phyloP scores from a whole-genome alignment of 2,888 invertebrate genomes.

The Boloria euphrosyne region DNA sequence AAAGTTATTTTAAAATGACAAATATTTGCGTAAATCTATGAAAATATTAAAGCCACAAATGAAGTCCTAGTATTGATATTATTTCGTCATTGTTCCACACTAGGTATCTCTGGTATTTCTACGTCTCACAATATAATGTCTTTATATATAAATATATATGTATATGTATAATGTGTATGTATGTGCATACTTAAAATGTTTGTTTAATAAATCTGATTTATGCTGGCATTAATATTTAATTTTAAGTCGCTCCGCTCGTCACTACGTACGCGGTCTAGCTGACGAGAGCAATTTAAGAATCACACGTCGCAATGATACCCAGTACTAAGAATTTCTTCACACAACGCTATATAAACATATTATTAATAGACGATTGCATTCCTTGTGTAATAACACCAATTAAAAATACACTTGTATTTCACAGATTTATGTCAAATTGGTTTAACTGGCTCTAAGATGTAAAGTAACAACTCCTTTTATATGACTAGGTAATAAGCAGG shows the following conservation, averaged over 20 bases:
- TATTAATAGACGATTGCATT: not conserved
- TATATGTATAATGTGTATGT: no score
- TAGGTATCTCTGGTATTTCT: no score
- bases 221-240: not conserved
- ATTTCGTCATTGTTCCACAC: no score
- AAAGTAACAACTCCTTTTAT: not conserved
- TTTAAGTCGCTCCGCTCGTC: constrained; percentile 36
- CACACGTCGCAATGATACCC: constrained; percentile 42
- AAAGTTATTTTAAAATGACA: no score
- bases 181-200: no score
- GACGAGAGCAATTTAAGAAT: constrained; percentile 42
- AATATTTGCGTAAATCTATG: no score
- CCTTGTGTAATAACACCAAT: not conserved
- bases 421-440: not conserved
- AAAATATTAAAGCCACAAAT: no score
- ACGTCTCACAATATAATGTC: no score
- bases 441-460: not conserved
- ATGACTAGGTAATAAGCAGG: constrained; percentile 7
- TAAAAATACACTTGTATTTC: not conserved
- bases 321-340: constrained; percentile 38
- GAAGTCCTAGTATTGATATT: no score
- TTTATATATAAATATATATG: no score
- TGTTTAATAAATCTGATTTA: no score
- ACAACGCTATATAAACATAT: constrained; percentile 2
- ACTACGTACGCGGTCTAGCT: constrained; percentile 26